These are phyloP conservation scores for Bruchidius siliquastri DNA, from an alignment of 2,888 invertebrate genomes.

Conservation along the genomic window DNA sequence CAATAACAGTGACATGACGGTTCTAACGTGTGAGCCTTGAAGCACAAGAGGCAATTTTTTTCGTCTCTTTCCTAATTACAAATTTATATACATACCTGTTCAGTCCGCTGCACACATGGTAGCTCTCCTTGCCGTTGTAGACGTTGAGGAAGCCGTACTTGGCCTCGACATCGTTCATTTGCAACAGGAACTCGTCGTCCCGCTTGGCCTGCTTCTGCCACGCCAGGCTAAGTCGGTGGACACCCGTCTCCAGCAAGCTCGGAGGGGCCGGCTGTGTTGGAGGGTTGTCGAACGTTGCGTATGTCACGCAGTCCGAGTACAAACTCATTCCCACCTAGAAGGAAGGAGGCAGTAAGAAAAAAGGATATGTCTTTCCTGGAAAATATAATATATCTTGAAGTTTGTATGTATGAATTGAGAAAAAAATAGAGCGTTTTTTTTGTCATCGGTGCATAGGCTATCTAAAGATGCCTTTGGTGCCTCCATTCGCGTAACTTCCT, in stretches of 20 bases:
- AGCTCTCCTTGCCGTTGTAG: conserved; percentile 67
- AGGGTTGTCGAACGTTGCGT: conserved; percentile 73
- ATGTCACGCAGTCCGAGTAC: conserved; percentile 66
- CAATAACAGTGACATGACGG: too few species aligned
- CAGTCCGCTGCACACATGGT: conserved; percentile 10
- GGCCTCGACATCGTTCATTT: conserved; percentile 60
- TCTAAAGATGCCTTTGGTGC: too few species aligned
- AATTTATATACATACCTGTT: too few species aligned
- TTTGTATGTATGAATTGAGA: too few species aligned
- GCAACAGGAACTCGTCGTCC: conserved; percentile 77
- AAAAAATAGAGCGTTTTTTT: too few species aligned
- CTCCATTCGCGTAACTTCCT: too few species aligned
- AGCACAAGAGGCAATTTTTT: too few species aligned
- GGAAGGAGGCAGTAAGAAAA: not conserved
- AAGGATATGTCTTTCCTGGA: too few species aligned
- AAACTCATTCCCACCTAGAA: conserved; percentile 58
- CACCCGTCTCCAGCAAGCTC: conserved; percentile 57
- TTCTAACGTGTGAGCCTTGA: too few species aligned
- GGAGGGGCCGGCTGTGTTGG: conserved; percentile 79
- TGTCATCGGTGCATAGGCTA: too few species aligned
- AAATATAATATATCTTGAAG: too few species aligned
- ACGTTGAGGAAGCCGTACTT: conserved; percentile 53
- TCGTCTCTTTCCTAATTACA: too few species aligned
- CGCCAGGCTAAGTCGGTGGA: conserved; percentile 61
- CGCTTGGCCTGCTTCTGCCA: conserved; percentile 68